Base-by-base conservation (phyloP, 1,140 invertebrate genomes). In the Bactericera cockerelli region DNA sequence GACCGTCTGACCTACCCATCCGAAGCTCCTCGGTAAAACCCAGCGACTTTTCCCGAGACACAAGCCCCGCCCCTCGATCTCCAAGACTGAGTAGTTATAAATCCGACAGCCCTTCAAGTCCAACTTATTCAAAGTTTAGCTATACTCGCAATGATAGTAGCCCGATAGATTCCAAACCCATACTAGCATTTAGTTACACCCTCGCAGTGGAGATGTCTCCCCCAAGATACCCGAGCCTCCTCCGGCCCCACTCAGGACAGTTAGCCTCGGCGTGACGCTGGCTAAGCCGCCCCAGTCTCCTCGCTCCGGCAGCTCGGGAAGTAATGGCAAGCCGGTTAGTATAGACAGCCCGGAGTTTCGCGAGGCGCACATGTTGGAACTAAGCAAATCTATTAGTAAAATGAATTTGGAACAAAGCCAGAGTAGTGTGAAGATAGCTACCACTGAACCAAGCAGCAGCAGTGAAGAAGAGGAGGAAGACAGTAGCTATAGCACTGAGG, bases 1-100 rank as follows among this genome's bases (percentile, higher is more conserved):
- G 62, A 26, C 62, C 62, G 4, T 61, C 62, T 1, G 62, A 63
- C 36, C 56, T 63, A 2, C 38, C 60, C 33, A 56, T 63, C 14
- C 58, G 60, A 55, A 56, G 56, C 28, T 42, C 57, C 22, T 58
- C 57, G 2, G 10, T 57, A 16, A 19, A 19, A 31, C 56, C 42
- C 8, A 49, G 42, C 19, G 42, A 49, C 22, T 49, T 19, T 16
- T 6, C 42, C 22, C 6, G 19, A 49, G 42, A 49, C 4, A 6
- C 42, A 4, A 49, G 42, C 19, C 42, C 42, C 19, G 22, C 42
- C 8, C 22, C 42, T 4, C 6, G 42, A 49, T 49, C 42, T 16
- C 22, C 42, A 49, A 49, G 42, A 49, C 22, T 49, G 6, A 49
- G 4, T 49, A 49, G 42, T n/a, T 49, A 49, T 49, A 49, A 49